Conservation (phyloP, 1,140 invertebrate species). For the Anastatus disparis region DNA sequence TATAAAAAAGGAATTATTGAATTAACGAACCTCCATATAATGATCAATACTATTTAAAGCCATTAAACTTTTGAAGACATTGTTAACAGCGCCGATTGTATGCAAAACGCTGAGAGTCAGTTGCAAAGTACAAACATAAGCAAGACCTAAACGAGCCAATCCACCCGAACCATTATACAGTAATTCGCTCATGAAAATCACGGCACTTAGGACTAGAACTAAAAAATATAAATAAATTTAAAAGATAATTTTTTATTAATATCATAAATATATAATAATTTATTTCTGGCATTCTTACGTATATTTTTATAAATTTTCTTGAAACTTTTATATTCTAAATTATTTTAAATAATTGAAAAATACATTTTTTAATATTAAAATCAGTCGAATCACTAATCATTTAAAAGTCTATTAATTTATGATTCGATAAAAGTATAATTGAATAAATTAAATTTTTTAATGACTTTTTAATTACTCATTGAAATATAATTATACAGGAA, state of each 20-base stretch:
- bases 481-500: no score
- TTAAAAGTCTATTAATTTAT: no score
- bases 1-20: neutral
- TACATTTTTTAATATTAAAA: no score
- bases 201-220: conserved; percentile 38
- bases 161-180: neutral
- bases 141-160: neutral
- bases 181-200: conserved; percentile 41
- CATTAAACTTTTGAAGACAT: conserved; percentile 43
- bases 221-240: conserved; percentile 1
- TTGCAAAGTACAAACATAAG: conserved; percentile 18
- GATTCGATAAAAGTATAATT: no score
- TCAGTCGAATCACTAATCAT: no score
- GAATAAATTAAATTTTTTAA: no score
- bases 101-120: conserved; percentile 32
- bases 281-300: no score
- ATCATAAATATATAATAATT: neutral
- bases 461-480: no score
- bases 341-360: no score
- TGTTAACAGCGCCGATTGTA: conserved; percentile 39
- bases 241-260: conserved; percentile 3
- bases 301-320: no score
- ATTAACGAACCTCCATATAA: conserved; percentile 43
- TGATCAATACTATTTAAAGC: conserved; percentile 43
- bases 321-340: no score